A percentile compares a stretch with the other conserved stretches of the same genome.
These are phyloP conservation scores for Tragelaphus scriptus DNA, from an alignment of 2,113 vertebrate genomes.

Conservation along the genomic window DNA sequence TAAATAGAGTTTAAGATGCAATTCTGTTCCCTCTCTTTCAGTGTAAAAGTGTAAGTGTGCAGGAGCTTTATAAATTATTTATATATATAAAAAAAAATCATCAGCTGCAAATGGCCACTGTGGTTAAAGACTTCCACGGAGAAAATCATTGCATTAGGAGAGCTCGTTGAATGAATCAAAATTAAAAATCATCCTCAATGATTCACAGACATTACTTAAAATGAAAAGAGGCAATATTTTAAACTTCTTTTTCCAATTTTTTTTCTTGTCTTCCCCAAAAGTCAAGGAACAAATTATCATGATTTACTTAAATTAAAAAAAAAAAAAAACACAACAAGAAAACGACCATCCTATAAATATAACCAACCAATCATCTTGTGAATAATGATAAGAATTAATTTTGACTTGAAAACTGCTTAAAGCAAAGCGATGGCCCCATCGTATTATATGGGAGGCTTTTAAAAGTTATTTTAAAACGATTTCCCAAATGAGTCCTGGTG, in stretches of 20 bases:
- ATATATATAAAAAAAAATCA: constrained; percentile 68
- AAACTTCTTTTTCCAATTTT: constrained; percentile 9
- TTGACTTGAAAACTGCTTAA: constrained; percentile 53
- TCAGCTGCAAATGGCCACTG: constrained; percentile 75
- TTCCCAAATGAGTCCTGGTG: constrained; percentile 66
- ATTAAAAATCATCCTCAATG: constrained; percentile 67
- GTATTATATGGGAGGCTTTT: constrained; percentile 54
- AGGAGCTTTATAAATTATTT: constrained; percentile 84
- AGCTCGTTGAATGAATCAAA: constrained; percentile 62
- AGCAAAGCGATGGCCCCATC: constrained; percentile 49
- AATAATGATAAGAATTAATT: constrained; percentile 58
- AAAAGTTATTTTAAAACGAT: constrained; percentile 52
- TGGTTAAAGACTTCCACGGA: constrained; percentile 78
- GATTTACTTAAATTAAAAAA: background rate
- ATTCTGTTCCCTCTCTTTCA: constrained; percentile 68
- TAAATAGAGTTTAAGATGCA: constrained; percentile 91
- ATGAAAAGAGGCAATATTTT: constrained; percentile 7
- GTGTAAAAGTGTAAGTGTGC: constrained; percentile 78
- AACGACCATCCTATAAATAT: background rate
- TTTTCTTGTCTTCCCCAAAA: background rate
- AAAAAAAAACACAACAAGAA: rapidly evolving
- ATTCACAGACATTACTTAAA: constrained; percentile 58
- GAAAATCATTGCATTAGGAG: constrained; percentile 75
- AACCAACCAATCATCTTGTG: background rate
- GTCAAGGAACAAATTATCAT: constrained; percentile 16